phyloP scores from a whole-genome alignment of 2,113 vertebrate species.

The Eulemur macaco region DNA sequence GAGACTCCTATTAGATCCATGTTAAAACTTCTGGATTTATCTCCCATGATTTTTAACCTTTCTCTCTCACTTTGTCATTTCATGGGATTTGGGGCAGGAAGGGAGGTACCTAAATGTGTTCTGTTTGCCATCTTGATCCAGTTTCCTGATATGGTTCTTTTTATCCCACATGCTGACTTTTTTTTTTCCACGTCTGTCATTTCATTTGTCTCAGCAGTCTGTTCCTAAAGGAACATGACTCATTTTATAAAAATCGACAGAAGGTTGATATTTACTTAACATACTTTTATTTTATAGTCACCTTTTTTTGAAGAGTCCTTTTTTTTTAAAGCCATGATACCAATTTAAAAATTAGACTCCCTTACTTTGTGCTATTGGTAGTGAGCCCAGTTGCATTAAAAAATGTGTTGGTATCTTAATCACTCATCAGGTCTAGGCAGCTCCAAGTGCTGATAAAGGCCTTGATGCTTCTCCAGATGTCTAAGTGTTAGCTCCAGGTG shows the following conservation, averaged over 20 bases:
- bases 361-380: constrained; percentile 64
- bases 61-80: constrained; percentile 26
- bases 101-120: constrained; percentile 1
- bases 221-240: constrained; percentile 56
- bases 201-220: constrained; percentile 57
- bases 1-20: background rate
- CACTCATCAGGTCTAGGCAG: constrained; percentile 68
- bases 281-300: constrained; percentile 57
- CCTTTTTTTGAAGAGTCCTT: constrained; percentile 38
- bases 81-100: constrained; percentile 2
- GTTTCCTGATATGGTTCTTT: constrained; percentile 48
- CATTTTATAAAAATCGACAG: constrained; percentile 50
- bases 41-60: constrained; percentile 16
- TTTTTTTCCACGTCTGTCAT: background rate
- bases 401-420: constrained; percentile 46
- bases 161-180: constrained; percentile 9
- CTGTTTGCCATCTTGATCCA: constrained; percentile 42
- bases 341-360: constrained; percentile 49
- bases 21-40: background rate
- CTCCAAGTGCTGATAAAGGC: constrained; percentile 61
- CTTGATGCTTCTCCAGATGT: constrained; percentile 64
- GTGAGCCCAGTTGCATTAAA: constrained; percentile 58
- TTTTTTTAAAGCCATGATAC: background rate
- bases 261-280: constrained; percentile 38
- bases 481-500: constrained; percentile 65